Conservation (phyloP, 2,888 invertebrate genomes). For the Habroteleia sp. region DNA sequence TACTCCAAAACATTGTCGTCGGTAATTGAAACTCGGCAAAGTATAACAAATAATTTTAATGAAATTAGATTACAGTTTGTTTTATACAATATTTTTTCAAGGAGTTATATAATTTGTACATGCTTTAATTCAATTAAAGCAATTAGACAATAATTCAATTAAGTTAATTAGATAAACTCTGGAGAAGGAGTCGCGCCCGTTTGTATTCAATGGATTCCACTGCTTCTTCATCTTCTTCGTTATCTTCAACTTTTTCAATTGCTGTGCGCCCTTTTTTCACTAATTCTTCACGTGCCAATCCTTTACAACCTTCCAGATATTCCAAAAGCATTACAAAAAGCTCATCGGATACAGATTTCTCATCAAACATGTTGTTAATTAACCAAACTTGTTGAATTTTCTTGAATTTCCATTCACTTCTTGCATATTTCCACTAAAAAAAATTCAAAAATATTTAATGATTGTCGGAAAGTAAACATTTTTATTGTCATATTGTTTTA, state of each 20-base stretch:
- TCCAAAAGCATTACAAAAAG: conserved; percentile 86
- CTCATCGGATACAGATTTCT: conserved; percentile 83
- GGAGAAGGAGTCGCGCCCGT: conserved; percentile 86
- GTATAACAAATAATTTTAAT: background rate
- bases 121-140: too few relatives aligned
- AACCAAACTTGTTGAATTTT: conserved; percentile 90
- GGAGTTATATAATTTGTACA: too few relatives aligned
- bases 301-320: conserved; percentile 87
- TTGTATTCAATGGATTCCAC: conserved; percentile 81
- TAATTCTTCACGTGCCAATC: conserved; percentile 85
- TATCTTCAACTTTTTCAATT: conserved; percentile 78
- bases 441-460: background rate
- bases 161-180: conserved; percentile 82
- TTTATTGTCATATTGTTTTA: too few relatives aligned
- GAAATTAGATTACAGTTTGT: too few relatives aligned
- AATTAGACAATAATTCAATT: too few relatives aligned
- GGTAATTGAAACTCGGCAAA: too few relatives aligned
- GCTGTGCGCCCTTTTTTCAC: conserved; percentile 84
- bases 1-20: too few relatives aligned
- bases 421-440: conserved; percentile 87
- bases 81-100: too few relatives aligned
- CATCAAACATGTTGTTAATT: conserved; percentile 86
- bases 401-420: conserved; percentile 89
- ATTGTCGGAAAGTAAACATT: too few relatives aligned
- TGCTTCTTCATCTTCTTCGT: conserved; percentile 74